Evolutionary conservation across 2,113 vertebrate genomes (phyloP).

Genomic region (Oreochromis spilurus): DNA sequence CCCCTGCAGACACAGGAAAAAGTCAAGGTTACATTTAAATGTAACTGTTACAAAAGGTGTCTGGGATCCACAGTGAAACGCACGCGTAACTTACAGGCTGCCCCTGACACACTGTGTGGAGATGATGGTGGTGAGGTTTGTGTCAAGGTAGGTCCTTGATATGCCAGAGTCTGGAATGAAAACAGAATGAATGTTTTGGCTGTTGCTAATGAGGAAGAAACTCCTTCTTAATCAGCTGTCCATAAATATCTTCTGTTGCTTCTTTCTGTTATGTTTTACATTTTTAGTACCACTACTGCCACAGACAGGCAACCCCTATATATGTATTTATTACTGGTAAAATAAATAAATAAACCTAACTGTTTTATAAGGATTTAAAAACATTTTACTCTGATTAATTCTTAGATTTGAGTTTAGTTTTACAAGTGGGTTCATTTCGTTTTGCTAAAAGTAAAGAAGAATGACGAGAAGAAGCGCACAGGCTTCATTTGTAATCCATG

Average conservation of each 20-base stretch:
- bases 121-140: neutral
- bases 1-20: conserved; percentile 6
- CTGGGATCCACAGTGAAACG: neutral
- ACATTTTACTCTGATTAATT: neutral
- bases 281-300: neutral
- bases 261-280: neutral
- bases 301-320: neutral
- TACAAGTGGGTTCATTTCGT: neutral
- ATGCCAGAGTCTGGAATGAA: neutral
- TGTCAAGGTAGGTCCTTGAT: neutral
- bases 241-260: neutral
- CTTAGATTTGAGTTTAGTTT: neutral
- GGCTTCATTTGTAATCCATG: neutral
- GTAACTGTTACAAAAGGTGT: neutral
- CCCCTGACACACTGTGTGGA: neutral
- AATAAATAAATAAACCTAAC: neutral
- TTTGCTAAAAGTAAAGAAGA: neutral
- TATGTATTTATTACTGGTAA: neutral
- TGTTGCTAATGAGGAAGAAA: neutral
- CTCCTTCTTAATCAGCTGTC: neutral
- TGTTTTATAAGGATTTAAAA: neutral
- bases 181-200: neutral
- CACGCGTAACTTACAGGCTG: neutral
- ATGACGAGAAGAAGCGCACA: neutral
- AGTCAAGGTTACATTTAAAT: neutral